phyloP scores from a whole-genome alignment of 2,888 invertebrate genomes.

The Platerodrilus igneus region DNA sequence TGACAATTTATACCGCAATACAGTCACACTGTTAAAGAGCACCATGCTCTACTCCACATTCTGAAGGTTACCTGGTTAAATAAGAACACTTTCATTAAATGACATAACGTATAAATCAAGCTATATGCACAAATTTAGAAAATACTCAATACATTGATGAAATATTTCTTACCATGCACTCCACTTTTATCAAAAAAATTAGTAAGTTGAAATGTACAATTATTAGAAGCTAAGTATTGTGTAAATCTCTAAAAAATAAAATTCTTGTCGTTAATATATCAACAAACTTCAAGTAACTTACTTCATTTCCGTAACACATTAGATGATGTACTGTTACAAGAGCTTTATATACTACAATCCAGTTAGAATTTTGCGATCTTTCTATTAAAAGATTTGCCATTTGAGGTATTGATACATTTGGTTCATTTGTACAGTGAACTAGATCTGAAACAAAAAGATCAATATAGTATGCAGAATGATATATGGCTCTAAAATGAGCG shows the following conservation, averaged over 20 bases:
- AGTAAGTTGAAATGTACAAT: slow-evolving; percentile 97
- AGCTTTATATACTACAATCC: slow-evolving; percentile 98
- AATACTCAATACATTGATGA: slow-evolving; percentile 1
- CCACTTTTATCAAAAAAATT: slow-evolving; percentile 97
- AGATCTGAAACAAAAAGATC: slow-evolving; percentile 76
- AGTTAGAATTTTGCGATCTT: slow-evolving; percentile 94
- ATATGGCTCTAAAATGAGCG: too few relatives aligned
- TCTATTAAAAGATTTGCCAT: slow-evolving; percentile 97
- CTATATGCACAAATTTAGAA: too few relatives aligned
- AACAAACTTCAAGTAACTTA: slow-evolving; percentile 45
- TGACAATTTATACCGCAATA: too few relatives aligned
- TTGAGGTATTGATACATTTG: slow-evolving; percentile 99
- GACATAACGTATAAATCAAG: too few relatives aligned
- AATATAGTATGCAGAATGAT: too few relatives aligned
- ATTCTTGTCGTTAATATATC: slow-evolving; percentile 23
- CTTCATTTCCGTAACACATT: slow-evolving; percentile 99
- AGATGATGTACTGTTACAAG: slow-evolving; percentile 97
- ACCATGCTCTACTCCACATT: too few relatives aligned
- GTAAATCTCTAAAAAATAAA: slow-evolving; percentile 86
- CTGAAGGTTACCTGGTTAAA: too few relatives aligned
- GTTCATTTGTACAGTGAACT: slow-evolving; percentile 99
- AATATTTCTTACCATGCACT: slow-evolving; percentile 77
- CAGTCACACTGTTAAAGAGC: too few relatives aligned
- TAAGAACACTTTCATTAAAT: too few relatives aligned
- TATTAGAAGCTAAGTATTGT: slow-evolving; percentile 99